Base-by-base conservation (phyloP, 1,140 invertebrate genomes). In the Pseudomyrmex pallidus region DNA sequence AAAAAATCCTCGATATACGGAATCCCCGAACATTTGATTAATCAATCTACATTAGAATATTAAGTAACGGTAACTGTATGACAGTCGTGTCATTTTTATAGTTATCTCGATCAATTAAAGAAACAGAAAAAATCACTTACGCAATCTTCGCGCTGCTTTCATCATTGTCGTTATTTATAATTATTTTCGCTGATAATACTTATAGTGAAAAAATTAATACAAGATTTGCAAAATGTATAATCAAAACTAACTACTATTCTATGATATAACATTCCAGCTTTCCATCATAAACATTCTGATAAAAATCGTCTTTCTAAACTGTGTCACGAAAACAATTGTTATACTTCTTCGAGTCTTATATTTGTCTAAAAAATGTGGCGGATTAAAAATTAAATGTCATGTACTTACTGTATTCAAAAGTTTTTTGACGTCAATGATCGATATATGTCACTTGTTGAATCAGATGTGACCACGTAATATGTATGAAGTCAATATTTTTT, bases 361-460 rank as follows among this genome's bases (percentile, higher is more conserved):
- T 25, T 64, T 64, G 35, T 15, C 35, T 52, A 13, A n/a, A 54
- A 35, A 35, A 52, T 8, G 0, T 50, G 5, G 8, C 20, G 1
- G 35, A 35, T 61, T 74, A 46, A 74, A 59, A 20, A n/a, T 22
- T 25, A 25, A 2, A 52, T 35, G 5, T 35, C 35, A 35, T 35
- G n/a, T n/a, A n/a, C n/a, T n/a, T n/a, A 35, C 35, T 35, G 35
- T 35, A 35, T 35, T 74, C 10, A 48, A 46, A 46, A 8, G 3
- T 56, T 70, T 44, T 25, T 46, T 25, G 50, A 10, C 9, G 12
- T 68, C 13, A 44, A 25, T 7, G 62, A 78, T 50, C 48, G 46
- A 52, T 0, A 13, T 25, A 44, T 8, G 25, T 54, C 25, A 5
- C 50, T 74, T 74, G 25, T 82, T 63, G 48, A 82, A 56, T 62